phyloP scores from a whole-genome alignment of 2,113 vertebrate genomes.

The Zosterops lateralis region DNA sequence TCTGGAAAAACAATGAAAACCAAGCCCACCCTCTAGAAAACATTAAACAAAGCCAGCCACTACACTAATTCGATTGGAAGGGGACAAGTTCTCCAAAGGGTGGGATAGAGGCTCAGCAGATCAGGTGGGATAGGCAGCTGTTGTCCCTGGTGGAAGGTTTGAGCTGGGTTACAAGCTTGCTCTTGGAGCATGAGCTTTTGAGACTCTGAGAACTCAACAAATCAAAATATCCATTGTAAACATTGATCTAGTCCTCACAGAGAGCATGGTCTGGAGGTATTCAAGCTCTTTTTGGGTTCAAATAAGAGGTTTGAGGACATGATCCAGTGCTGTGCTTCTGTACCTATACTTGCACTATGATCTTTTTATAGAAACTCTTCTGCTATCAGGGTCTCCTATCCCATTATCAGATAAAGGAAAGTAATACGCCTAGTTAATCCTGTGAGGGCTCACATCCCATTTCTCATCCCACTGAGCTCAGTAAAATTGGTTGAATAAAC shows the following conservation, averaged over 20 bases:
- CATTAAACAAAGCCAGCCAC: not conserved
- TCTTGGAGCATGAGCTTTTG: not conserved
- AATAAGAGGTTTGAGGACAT: not conserved
- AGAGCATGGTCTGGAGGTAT: not conserved
- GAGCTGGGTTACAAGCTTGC: not conserved
- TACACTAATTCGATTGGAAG: not conserved
- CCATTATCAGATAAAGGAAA: not conserved
- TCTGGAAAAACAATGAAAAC: not conserved
- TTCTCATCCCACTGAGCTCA: constrained; percentile 6
- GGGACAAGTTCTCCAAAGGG: not conserved
- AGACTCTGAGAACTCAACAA: not conserved
- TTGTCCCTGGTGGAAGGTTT: not conserved
- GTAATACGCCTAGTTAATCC: constrained; percentile 47
- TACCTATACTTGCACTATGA: not conserved
- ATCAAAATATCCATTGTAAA: not conserved
- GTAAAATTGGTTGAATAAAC: constrained; percentile 21
- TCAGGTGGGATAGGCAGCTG: not conserved
- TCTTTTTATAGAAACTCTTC: not conserved
- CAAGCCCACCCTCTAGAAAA: not conserved
- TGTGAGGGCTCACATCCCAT: not conserved
- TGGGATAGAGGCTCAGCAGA: not conserved
- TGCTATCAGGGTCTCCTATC: not conserved
- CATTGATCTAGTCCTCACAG: not conserved
- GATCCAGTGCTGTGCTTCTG: not conserved
- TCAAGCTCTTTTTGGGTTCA: not conserved